Evolutionary conservation across 1,140 invertebrate genomes (phyloP), one percentile per base, ranked within the genome.

Genomic region (Cyclina sinensis): DNA sequence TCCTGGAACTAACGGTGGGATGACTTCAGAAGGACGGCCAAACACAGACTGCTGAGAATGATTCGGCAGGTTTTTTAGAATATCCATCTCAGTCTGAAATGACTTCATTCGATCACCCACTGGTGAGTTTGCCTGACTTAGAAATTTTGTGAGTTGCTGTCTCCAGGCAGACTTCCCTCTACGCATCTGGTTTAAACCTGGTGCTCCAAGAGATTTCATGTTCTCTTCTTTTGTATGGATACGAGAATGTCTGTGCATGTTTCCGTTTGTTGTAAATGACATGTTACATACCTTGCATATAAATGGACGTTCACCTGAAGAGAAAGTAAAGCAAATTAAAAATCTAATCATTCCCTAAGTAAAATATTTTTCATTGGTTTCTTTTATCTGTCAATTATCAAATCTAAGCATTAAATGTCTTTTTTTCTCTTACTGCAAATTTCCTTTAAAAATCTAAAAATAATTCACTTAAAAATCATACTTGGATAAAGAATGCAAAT

Each of bases 221-320:
- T 88, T 91, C 43, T 92, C 91, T 73, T 93, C 92, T 89, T 94
- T 94, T 18, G 90, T 85, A 94, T 97, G 97, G 0, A 97, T 98
- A 79, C 97, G 96, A 96, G 98, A 97, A 93, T 98, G 98, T 35
- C 98, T 96, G 93, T 98, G 97, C 97, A 98, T 98, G 94, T 98
- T 98, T 21, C 98, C 98, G 94, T 98, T 98, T 3, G 98, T 98
- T 43, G 97, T 98, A 95, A 98, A 99, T 3, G 97, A 97, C 95
- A 98, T 97, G 30, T 97, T 96, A 94, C 98, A 98, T 90, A 97
- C 96, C 91, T 97, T 97, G 95, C 98, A 98, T 91, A 97, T 97
- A 94, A 95, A 95, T 43, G 94, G 94, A 21, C 95, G 88, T 73
- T 95, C 94, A 70, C 95, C 95, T 95, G 90, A 9, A 91, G 91